phyloP scores from a whole-genome alignment of 2,888 invertebrate species.

The Pristionchus arcanus region DNA sequence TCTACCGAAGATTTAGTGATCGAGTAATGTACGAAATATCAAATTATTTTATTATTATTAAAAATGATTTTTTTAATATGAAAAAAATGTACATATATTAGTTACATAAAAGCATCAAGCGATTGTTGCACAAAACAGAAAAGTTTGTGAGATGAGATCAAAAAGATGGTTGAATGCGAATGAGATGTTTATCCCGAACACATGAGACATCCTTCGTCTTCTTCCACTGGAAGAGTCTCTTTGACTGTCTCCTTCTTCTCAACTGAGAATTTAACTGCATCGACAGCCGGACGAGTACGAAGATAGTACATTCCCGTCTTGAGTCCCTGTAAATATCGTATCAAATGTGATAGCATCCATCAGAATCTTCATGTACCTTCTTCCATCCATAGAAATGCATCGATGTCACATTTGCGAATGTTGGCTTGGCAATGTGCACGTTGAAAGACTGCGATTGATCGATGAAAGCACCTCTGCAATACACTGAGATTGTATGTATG shows the following conservation, averaged over 20 bases:
- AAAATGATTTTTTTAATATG: no score
- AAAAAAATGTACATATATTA: no score
- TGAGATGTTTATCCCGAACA: constrained; percentile 71
- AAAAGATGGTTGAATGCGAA: not conserved
- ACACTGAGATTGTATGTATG: no score
- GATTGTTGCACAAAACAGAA: no score
- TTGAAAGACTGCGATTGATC: constrained; percentile 99
- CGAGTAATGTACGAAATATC: no score
- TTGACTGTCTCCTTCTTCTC: constrained; percentile 86
- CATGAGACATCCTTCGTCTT: constrained; percentile 76
- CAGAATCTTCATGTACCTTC: constrained; percentile 81
- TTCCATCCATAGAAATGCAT: constrained; percentile 99
- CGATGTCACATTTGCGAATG: constrained; percentile 93
- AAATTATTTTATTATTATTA: no score
- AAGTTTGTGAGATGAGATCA: not conserved
- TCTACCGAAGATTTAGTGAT: no score
- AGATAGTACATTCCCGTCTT: constrained; percentile 99
- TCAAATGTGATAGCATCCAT: not conserved
- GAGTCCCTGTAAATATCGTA: constrained; percentile 85
- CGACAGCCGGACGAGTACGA: constrained; percentile 94
- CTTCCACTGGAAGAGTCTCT: constrained; percentile 65
- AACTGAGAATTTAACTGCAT: constrained; percentile 97
- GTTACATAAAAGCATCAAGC: no score
- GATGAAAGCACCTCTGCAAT: constrained; percentile 91
- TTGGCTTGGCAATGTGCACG: constrained; percentile 95